phyloP scores from a whole-genome alignment of 2,888 invertebrate species.

The Lydus trimaculatus region DNA sequence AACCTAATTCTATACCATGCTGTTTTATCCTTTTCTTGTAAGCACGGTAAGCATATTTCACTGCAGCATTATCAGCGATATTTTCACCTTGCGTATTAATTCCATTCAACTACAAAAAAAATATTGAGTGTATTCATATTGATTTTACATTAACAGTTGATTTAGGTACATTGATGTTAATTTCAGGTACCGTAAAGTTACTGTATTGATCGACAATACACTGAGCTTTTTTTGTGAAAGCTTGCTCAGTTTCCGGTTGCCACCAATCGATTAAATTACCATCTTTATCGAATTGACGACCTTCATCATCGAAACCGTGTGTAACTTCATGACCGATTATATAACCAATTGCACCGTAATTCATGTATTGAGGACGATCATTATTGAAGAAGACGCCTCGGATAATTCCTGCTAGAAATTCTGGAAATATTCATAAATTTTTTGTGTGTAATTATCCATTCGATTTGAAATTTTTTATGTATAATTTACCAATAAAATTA shows the following conservation, averaged over 20 bases:
- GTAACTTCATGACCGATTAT: constrained; percentile 88
- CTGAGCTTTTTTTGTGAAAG: no score
- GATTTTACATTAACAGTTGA: constrained; percentile 30
- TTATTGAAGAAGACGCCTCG: constrained; percentile 92
- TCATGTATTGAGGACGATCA: constrained; percentile 85
- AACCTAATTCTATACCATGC: constrained; percentile 65
- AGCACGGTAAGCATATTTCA: constrained; percentile 88
- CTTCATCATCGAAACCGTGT: constrained; percentile 82
- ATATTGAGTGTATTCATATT: background rate
- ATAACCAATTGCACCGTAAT: constrained; percentile 83
- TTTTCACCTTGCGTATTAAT: constrained; percentile 93
- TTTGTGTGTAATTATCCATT: background rate
- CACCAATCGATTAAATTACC: constrained; percentile 91
- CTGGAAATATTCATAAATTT: constrained; percentile 62
- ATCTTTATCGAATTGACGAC: constrained; percentile 84
- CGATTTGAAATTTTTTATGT: background rate
- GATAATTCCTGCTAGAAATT: constrained; percentile 92
- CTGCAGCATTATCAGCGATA: constrained; percentile 93
- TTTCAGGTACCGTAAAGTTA: no score
- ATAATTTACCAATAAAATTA: background rate
- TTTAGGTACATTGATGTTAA: constrained; percentile 70
- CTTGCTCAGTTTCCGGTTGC: constrained; percentile 69
- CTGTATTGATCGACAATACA: no score
- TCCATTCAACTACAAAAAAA: constrained; percentile 76
- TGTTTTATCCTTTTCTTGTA: constrained; percentile 77